Evolutionary conservation across 2,888 invertebrate genomes (phyloP), one percentile per base, ranked within the genome.

Genomic region (Malacosoma neustria): DNA sequence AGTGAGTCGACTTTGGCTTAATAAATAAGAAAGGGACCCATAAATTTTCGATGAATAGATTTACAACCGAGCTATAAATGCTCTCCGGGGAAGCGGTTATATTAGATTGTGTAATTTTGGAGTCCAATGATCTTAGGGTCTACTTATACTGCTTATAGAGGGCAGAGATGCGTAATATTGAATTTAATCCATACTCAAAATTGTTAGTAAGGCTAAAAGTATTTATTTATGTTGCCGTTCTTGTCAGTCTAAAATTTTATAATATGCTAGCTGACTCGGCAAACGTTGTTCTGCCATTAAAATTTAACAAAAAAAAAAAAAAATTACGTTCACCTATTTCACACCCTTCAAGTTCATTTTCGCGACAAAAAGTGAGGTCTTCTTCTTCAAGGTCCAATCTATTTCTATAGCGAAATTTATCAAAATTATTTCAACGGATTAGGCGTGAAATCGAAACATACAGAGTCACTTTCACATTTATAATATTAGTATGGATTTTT

Each of bases 31-130:
- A 14, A 40, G 42, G 47, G 51, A 45, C 44, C 48, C 45, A 55
- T 58, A 57, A 55, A 64, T 61, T 61, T 61, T 60, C 48, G 50
- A 59, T 55, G 55, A 59, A 61, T 54, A 61, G 55, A 55, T 64
- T 63, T 64, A 69, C 47, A 59, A 50, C 60, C 49, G n/a, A 51
- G 55, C 54, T 57, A 64, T 68, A 62, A 69, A 68, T 46, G 53
- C 47, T 50, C 54, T 53, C 50, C 44, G 48, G 52, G 53, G 51
- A 55, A 51, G 54, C 51, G 43, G 49, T 39, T 52, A 45, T 45
- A 53, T 46, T 49, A 38, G 49, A 41, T 53, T 60, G 43, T 48
- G 46, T 51, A 51, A 56, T 51, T 50, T 43, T 42, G 45, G 41
- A 46, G 36, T 51, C 31, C 36, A 43, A 51, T 45, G 29, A 38